Base-by-base conservation (phyloP, 2,888 invertebrate species). In the Dasysyrphus tricinctus region DNA sequence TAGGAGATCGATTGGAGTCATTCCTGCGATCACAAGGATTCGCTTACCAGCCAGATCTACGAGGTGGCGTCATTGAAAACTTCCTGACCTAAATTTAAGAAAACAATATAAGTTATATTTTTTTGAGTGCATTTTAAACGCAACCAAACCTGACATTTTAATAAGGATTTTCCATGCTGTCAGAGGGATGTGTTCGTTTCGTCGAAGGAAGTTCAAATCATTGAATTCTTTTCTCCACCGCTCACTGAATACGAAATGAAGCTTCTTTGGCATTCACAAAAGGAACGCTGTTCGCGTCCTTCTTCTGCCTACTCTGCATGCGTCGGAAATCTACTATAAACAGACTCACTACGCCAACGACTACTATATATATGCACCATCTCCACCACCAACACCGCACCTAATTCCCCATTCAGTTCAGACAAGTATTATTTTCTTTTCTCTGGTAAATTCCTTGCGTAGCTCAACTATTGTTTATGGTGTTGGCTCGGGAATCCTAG, bases 191-290 rank as follows among this genome's bases (percentile, higher is more conserved):
- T 44, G 70, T 37, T 49, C 54, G 65, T 59, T 47, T 49, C 47
- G 56, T 65, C 72, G 78, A 54, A 75, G 86, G 78, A 75, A 86
- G 67, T 65, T 78, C 65, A 83, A 87, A 87, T 87, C 87, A 87
- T 83, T 87, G 87, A 87, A 83, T 87, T 87, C 83, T 63, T 87
- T 80, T 83, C 67, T 76, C 83, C 75, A 76, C 51, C 76, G 76
- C 83, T 49, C 59, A 76, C 72, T 80, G 87, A 87, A 87, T 87
- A 83, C 87, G 76, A 87, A 83, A 87, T 87, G 87, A 80, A 83
- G 79, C 56, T 61, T 87, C 73, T 67, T 47, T 83, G 57, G 73
- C 73, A 76, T 79, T 79, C 74, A 80, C 47, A 3, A 61, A 11
- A 49, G 29, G 29, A 47, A 49, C n/a, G 32, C 32, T 63, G 32